Percentiles rank a stretch among this genome's conserved stretches.
These are phyloP conservation scores for Uria lomvia DNA, from an alignment of 2,113 vertebrate genomes.

Conservation along the genomic window DNA sequence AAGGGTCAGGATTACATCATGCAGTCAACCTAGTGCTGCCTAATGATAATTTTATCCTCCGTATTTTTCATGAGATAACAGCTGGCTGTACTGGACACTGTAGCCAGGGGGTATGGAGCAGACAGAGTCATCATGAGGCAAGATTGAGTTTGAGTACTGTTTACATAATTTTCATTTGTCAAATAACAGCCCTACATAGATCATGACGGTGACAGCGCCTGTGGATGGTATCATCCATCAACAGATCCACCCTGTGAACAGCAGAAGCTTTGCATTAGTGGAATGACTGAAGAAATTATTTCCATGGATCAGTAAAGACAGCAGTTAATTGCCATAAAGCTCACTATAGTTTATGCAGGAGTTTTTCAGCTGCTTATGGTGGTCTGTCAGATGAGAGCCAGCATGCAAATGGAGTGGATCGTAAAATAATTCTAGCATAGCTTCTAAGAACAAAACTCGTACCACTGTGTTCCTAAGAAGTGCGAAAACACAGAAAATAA, in stretches of 20 bases:
- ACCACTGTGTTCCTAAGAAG: neutral
- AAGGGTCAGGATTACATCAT: conserved; percentile 4
- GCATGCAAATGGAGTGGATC: neutral
- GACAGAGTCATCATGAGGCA: conserved; percentile 20
- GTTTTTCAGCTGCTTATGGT: neutral
- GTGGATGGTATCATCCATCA: conserved; percentile 58
- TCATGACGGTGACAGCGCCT: neutral
- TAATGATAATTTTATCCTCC: conserved; percentile 7
- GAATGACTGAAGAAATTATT: conserved; percentile 13
- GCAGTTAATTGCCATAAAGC: conserved; percentile 20
- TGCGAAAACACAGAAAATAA: neutral
- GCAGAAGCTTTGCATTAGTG: conserved; percentile 14
- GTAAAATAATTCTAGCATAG: neutral
- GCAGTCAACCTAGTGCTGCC: neutral
- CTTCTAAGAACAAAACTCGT: neutral
- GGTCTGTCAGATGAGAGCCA: conserved; percentile 1
- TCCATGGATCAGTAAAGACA: conserved; percentile 7
- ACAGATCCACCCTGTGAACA: neutral
- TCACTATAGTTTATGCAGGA: neutral
- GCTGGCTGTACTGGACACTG: conserved; percentile 9
- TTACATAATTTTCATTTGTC: conserved; percentile 62
- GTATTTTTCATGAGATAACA: conserved; percentile 48
- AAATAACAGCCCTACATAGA: conserved; percentile 45
- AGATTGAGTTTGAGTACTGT: conserved; percentile 42
- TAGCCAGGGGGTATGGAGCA: conserved; percentile 17